Conservation (phyloP, 1,140 invertebrate genomes). For the Drosophila pruinosa region DNA sequence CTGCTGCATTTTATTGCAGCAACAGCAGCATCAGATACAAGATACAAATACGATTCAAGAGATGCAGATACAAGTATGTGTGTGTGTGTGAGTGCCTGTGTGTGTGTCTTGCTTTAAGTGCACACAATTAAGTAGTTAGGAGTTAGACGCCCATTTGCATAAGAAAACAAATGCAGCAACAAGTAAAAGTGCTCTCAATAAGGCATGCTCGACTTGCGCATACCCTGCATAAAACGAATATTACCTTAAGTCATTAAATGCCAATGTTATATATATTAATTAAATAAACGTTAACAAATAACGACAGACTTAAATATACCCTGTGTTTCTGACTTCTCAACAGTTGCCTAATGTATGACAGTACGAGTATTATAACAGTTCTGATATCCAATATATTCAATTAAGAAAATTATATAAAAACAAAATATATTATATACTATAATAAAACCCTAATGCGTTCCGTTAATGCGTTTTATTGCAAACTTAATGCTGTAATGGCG, state of each 20-base stretch:
- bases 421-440: too few species aligned
- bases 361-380: too few species aligned
- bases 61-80: conserved; percentile 19
- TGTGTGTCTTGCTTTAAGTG: conserved; percentile 1
- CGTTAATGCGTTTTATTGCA: too few species aligned
- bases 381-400: too few species aligned
- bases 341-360: too few species aligned
- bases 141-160: conserved; percentile 16
- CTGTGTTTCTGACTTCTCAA: too few species aligned
- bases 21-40: conserved; percentile 38
- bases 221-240: neutral
- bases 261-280: too few species aligned
- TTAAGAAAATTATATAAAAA: too few species aligned
- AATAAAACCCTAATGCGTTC: too few species aligned
- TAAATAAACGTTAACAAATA: too few species aligned
- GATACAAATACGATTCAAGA: conserved; percentile 33
- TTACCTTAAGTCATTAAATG: neutral
- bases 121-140: conserved; percentile 14
- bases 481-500: too few species aligned
- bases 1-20: conserved; percentile 45
- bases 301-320: too few species aligned
- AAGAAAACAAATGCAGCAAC: conserved; percentile 8
- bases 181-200: neutral
- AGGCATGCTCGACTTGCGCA: neutral
- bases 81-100: neutral